Conservation (phyloP, 2,888 invertebrate species). For the Cremastobaeus sp. region DNA sequence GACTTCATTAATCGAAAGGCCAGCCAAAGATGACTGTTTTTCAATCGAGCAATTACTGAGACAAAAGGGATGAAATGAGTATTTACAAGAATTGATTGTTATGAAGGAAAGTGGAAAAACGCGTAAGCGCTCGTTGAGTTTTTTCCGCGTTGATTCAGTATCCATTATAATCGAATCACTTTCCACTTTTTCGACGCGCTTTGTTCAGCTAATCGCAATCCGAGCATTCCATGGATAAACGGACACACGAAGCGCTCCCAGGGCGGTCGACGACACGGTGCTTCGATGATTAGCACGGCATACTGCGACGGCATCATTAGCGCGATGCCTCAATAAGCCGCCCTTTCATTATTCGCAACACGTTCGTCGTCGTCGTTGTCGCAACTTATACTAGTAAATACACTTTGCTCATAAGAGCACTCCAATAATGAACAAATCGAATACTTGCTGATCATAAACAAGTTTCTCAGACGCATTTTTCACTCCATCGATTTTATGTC, state of each 20-base stretch:
- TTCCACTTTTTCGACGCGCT: conserved; percentile 10
- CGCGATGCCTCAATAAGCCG: conserved; percentile 66
- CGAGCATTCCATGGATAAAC: conserved; percentile 21
- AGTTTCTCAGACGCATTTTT: too few species aligned
- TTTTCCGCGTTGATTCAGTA: neutral
- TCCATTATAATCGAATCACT: conserved; percentile 33
- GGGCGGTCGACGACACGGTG: conserved; percentile 60
- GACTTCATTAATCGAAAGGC: too few species aligned
- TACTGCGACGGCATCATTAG: conserved; percentile 63
- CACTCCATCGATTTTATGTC: neutral
- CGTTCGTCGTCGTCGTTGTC: conserved; percentile 63
- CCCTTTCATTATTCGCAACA: conserved; percentile 73
- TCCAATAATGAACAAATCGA: conserved; percentile 29
- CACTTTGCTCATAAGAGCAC: conserved; percentile 20
- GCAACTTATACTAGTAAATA: conserved; percentile 40
- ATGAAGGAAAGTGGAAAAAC: neutral
- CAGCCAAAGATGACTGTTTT: too few species aligned
- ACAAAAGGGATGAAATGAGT: too few species aligned
- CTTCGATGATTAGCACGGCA: conserved; percentile 63
- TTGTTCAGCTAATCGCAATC: conserved; percentile 36
- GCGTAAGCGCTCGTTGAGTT: too few species aligned
- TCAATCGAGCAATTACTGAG: too few species aligned
- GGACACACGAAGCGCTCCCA: conserved; percentile 33
- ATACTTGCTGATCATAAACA: conserved; percentile 16
- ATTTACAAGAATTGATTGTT: too few species aligned